These are phyloP conservation scores for Crioceris asparagi DNA, from an alignment of 2,888 invertebrate species.

Conservation along the genomic window DNA sequence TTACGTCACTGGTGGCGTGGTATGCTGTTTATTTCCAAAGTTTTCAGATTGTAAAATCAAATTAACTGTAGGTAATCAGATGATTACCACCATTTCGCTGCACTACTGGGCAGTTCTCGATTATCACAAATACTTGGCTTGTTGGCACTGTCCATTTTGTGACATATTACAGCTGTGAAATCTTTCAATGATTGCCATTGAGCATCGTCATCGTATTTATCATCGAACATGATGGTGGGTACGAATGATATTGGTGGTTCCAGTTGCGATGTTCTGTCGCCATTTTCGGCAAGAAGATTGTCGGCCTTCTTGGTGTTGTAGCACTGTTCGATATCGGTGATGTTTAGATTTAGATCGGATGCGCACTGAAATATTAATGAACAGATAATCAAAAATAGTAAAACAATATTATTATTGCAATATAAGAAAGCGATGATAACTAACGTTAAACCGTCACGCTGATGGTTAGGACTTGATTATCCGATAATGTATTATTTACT, in stretches of 20 bases:
- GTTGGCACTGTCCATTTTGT: conserved; percentile 10
- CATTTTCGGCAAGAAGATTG: conserved; percentile 11
- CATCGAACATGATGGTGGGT: conserved; percentile 37
- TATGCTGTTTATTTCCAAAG: too few relatives aligned
- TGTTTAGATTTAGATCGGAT: too few relatives aligned
- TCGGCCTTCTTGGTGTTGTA: conserved; percentile 10
- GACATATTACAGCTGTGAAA: conserved; percentile 21
- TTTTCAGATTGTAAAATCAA: too few relatives aligned
- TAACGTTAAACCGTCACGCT: too few relatives aligned
- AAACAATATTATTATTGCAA: too few relatives aligned
- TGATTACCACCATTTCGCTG: neutral
- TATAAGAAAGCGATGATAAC: too few relatives aligned
- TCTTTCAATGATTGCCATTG: conserved; percentile 18
- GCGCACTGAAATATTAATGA: too few relatives aligned
- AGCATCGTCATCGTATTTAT: conserved; percentile 18
- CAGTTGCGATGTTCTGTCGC: conserved; percentile 23
- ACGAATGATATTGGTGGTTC: conserved; percentile 32
- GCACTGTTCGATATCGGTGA: conserved; percentile 8
- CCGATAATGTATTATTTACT: too few relatives aligned
- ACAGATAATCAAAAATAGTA: too few relatives aligned
- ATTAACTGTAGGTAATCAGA: too few relatives aligned
- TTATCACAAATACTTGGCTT: conserved; percentile 16
- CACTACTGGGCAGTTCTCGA: conserved; percentile 7
- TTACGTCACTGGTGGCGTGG: too few relatives aligned
- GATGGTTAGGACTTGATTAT: too few relatives aligned